Conservation (phyloP, 2,113 vertebrate genomes). For the Nerophis lumbriciformis region DNA sequence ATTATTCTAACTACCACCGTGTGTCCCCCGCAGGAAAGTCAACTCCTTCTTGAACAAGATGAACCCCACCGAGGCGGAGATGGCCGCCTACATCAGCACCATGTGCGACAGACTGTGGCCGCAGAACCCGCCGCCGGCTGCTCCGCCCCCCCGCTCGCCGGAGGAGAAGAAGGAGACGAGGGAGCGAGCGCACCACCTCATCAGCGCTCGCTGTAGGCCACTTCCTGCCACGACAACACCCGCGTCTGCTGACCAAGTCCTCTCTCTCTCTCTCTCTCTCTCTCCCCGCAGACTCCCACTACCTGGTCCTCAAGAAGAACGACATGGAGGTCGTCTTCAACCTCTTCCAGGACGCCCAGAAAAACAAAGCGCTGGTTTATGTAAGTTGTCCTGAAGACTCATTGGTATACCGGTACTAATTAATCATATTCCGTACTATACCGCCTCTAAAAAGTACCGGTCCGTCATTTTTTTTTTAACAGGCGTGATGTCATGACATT, state of each 20-base stretch:
- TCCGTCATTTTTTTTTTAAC: too few relatives aligned
- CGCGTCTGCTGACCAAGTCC: neutral
- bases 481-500: too few relatives aligned
- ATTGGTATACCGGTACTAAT: too few relatives aligned
- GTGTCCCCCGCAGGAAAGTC: slow-evolving; percentile 58
- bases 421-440: too few relatives aligned
- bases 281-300: slow-evolving; percentile 54
- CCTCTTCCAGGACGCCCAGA: slow-evolving; percentile 66
- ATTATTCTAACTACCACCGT: too few relatives aligned
- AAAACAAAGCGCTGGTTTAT: slow-evolving; percentile 72
- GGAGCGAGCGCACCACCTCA: slow-evolving; percentile 58
- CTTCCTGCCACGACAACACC: neutral
- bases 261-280: neutral
- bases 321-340: slow-evolving; percentile 66
- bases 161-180: slow-evolving; percentile 59
- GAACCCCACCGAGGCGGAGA: slow-evolving; percentile 60
- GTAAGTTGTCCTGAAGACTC: slow-evolving; percentile 50
- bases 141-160: slow-evolving; percentile 27
- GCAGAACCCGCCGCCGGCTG: slow-evolving; percentile 1
- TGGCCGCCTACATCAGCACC: slow-evolving; percentile 58
- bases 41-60: slow-evolving; percentile 64
- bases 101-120: slow-evolving; percentile 63
- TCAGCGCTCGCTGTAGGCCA: slow-evolving; percentile 61
- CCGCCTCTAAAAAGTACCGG: too few relatives aligned
- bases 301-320: slow-evolving; percentile 59